Base-by-base conservation (phyloP, 2,888 invertebrate genomes). In the Orchestes rusci region DNA sequence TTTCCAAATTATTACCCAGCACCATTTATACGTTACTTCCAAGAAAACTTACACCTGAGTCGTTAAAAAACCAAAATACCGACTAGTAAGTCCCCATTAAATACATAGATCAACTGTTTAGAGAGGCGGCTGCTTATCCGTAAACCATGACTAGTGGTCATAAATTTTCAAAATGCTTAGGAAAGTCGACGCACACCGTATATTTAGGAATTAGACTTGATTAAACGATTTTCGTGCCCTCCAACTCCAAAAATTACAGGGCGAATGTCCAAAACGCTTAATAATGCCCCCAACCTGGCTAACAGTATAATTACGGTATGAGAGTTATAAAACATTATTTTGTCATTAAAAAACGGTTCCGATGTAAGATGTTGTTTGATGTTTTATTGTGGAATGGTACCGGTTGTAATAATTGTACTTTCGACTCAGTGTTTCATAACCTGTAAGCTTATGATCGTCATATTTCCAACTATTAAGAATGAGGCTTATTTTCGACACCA, bases 161-260 rank as follows among this genome's bases (percentile, higher is more conserved):
- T 46, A 46, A 44, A 44, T 48, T 48, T 27, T 41, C 34, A 41
- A 48, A 48, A 44, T 36, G 39, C 39, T 43, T 44, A 38, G 41
- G 33, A 36, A 43, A 43, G 20, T 20, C 31, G 19, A 18, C 27
- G 4, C 31, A 35, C 17, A 49, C 42, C 45, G 36, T 49, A 49
- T 49, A 49, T 42, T 49, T 49, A 45, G 34, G 41, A 45, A 48
- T 39, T 41, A 39, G 45, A 27, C 17, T 37, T 45, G 43, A 49
- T 49, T 49, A 49, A 49, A 49, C 37, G 49, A 42, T 49, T 48
- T 48, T 48, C 43, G 43, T 48, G 39, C 46, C 46, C 42, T 46
- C 44, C 32, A 28, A 23, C 19, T 34, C 20, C 15, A 16, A 12
- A 48, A 48, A 50, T 50, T 50, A 50, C 44, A 47, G 46, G 40